Evolutionary conservation across 2,888 invertebrate species (phyloP).

Genomic region (Griposia aprilina): DNA sequence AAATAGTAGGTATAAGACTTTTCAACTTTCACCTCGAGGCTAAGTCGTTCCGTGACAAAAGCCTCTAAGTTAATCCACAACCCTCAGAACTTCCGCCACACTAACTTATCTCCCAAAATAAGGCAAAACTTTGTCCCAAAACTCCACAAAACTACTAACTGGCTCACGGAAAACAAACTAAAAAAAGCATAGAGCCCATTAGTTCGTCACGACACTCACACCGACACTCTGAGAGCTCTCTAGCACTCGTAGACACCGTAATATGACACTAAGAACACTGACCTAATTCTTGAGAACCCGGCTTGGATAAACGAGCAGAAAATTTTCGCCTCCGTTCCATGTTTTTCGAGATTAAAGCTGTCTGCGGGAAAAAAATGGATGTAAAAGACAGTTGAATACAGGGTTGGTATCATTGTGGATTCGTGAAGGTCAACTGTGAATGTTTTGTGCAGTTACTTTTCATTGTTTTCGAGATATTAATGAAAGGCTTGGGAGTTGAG

Average conservation of each 20-base stretch:
- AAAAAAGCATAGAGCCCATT: constrained; percentile 51
- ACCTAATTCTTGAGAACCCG: constrained; percentile 56
- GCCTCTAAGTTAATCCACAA: no score
- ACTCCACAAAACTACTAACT: constrained; percentile 1
- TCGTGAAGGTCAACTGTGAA: constrained; percentile 14
- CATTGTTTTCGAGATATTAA: constrained; percentile 47
- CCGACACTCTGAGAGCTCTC: constrained; percentile 46
- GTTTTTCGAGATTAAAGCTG: constrained; percentile 37
- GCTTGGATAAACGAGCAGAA: constrained; percentile 37
- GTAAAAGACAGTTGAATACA: constrained; percentile 32
- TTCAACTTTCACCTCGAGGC: background rate
- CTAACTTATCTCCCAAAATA: constrained; percentile 10
- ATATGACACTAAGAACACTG: constrained; percentile 63
- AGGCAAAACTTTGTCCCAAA: background rate
- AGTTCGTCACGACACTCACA: constrained; percentile 50
- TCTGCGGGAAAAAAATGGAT: background rate
- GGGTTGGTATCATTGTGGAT: background rate
- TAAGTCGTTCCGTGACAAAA: background rate
- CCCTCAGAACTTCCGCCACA: background rate
- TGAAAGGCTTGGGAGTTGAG: constrained; percentile 17
- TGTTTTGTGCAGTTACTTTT: constrained; percentile 1
- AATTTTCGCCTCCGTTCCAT: constrained; percentile 20
- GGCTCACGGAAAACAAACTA: constrained; percentile 17
- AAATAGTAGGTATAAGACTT: background rate
- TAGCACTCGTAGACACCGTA: constrained; percentile 55